Base-by-base conservation (phyloP, 2,888 invertebrate species). In the Entomobrya multifasciata region DNA sequence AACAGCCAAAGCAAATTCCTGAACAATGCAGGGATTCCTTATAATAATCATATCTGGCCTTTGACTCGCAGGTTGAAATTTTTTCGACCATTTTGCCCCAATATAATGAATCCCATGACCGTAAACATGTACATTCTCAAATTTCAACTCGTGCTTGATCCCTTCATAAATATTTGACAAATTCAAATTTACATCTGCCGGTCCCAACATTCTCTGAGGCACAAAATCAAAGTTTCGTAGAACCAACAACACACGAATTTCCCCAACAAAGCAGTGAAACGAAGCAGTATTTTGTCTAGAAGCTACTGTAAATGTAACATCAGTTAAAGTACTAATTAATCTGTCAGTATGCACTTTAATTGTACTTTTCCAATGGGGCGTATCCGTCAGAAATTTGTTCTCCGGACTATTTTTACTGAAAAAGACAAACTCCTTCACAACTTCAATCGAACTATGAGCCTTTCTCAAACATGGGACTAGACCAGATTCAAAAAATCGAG, bases 1-100 rank as follows among this genome's bases (percentile, higher is more conserved):
- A 27, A 57, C 80, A 47, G 84, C 70, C 17, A 87, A 30, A n/a
- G 80, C 87, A 84, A 87, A 84, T 36, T 87, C 87, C 47, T 84
- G 85, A 20, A 70, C 80, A 1, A 85, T 62, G 41, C 87, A 87
- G 0, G 87, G 77, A 74, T 87, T 87, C 22, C 41, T 60, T 0
- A 87, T n/a, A 10, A 87, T 44, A 0, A 65, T 36, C 36, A 87
- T 25, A 41, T 87, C 87, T 20, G 83, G 30, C 0, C 86, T 49
- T 22, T 44, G 11, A 0, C 70, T 72, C 0, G 44, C 44, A 0
- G 86, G 86, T 41, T 86, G 72, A 27, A 25, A 86, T 4, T 20
- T 6, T n/a, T 30, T 44, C 0, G 27, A 22, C 49, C 22, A 25
- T n/a, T 60, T 36, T 57, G 67, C 11, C 0, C 86, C 79, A n/a